Percentiles rank a stretch among this genome's conserved stretches.
These are phyloP conservation scores for Gortyna flavago DNA, from an alignment of 2,888 invertebrate species.

Conservation along the genomic window DNA sequence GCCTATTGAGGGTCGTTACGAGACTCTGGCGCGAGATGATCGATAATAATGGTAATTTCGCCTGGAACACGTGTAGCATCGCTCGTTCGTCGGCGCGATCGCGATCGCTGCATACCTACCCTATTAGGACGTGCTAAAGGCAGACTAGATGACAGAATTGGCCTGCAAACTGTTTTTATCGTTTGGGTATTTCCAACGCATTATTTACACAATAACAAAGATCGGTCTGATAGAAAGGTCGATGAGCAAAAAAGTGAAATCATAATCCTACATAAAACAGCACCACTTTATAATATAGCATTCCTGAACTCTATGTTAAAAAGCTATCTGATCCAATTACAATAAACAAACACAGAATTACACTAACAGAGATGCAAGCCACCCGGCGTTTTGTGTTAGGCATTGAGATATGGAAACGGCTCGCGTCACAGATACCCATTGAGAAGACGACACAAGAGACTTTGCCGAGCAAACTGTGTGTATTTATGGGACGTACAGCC, in stretches of 20 bases:
- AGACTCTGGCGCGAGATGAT: constrained; percentile 87
- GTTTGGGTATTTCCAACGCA: constrained; percentile 49
- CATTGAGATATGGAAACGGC: constrained; percentile 75
- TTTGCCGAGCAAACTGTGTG: constrained; percentile 76
- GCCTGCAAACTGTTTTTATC: constrained; percentile 66
- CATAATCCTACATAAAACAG: constrained; percentile 6
- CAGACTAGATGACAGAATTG: constrained; percentile 81
- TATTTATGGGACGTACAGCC: constrained; percentile 87
- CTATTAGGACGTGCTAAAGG: constrained; percentile 86
- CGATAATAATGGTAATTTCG: constrained; percentile 90
- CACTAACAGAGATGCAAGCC: constrained; percentile 65
- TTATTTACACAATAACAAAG: constrained; percentile 30
- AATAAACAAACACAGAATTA: constrained; percentile 58
- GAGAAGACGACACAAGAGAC: constrained; percentile 74
- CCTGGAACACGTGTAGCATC: constrained; percentile 87
- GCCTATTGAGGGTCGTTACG: constrained; percentile 88
- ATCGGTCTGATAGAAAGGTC: neutral
- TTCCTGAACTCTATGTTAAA: constrained; percentile 18
- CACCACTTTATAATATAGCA: neutral
- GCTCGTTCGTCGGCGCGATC: constrained; percentile 82
- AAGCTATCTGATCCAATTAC: constrained; percentile 49
- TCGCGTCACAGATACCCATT: constrained; percentile 73
- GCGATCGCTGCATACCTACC: constrained; percentile 80
- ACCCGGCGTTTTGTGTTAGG: constrained; percentile 64
- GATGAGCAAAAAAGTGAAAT: constrained; percentile 10